These are phyloP conservation scores for Drosophila mimica DNA, from an alignment of 2,888 invertebrate species.

Conservation along the genomic window DNA sequence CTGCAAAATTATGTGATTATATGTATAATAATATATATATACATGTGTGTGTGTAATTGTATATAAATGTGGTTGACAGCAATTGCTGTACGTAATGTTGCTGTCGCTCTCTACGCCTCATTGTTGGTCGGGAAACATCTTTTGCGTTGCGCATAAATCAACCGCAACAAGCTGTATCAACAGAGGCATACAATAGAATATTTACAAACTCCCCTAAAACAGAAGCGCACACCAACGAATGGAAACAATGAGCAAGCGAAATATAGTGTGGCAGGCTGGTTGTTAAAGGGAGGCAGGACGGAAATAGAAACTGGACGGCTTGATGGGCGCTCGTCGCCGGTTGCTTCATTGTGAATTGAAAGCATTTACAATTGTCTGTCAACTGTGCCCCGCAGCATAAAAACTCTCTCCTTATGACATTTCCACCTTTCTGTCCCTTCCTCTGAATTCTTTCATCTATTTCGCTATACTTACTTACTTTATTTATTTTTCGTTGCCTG, in stretches of 20 bases:
- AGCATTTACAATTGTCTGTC: conserved; percentile 51
- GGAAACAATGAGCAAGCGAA: conserved; percentile 13
- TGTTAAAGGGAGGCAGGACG: neutral
- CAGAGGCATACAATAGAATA: conserved; percentile 63
- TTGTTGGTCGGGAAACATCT: conserved; percentile 28
- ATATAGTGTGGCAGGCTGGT: no score
- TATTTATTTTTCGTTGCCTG: neutral
- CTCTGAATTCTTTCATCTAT: neutral
- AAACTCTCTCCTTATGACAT: neutral
- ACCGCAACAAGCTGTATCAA: conserved; percentile 68
- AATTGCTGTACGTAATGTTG: conserved; percentile 41
- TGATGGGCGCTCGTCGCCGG: conserved; percentile 7
- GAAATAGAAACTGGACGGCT: conserved; percentile 20
- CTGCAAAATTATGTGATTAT: neutral
- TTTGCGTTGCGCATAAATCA: conserved; percentile 67
- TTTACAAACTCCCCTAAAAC: conserved; percentile 57
- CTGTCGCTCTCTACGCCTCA: conserved; percentile 49
- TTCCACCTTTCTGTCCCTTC: conserved; percentile 1
- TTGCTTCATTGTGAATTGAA: conserved; percentile 50
- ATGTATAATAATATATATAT: neutral
- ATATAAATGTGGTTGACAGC: conserved; percentile 33
- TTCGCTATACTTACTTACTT: neutral
- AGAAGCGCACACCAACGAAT: conserved; percentile 10
- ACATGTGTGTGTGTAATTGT: conserved; percentile 10
- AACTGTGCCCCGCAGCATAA: conserved; percentile 17